A percentile compares a stretch with the other conserved stretches of the same genome.
These are phyloP conservation scores for Mylabris sibirica DNA, from an alignment of 2,888 invertebrate genomes.

Conservation along the genomic window DNA sequence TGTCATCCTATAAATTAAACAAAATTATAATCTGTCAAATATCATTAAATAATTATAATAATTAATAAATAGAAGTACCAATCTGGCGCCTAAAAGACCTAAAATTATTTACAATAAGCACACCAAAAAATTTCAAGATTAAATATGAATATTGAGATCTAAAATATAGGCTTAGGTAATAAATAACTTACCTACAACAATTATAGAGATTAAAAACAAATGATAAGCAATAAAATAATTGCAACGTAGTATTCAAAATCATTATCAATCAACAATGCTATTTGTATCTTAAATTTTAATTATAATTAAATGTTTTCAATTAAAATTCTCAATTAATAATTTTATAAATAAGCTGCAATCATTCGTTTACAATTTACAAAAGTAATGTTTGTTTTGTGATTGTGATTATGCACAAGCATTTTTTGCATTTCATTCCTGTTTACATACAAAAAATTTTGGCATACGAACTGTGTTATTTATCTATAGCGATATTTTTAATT, in stretches of 20 bases:
- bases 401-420: no score
- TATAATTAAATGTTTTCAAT: background rate
- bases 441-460: background rate
- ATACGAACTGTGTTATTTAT: background rate
- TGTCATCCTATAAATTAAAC: constrained; percentile 42
- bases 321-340: background rate
- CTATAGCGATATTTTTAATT: background rate
- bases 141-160: no score
- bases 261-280: background rate
- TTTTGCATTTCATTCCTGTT: no score
- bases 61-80: background rate
- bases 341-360: no score
- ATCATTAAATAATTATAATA: constrained; percentile 7
- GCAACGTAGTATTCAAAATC: background rate
- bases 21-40: constrained; percentile 12
- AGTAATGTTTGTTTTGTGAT: no score
- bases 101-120: no score
- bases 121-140: no score
- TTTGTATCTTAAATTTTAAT: background rate
- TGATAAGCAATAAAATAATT: background rate
- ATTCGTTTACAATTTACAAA: no score
- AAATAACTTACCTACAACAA: constrained; percentile 2
- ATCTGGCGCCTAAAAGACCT: background rate
- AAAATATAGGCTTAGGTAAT: background rate
- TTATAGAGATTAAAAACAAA: background rate